These are phyloP conservation scores for Eudyptes chrysolophus DNA, from an alignment of 2,113 vertebrate species.

Conservation along the genomic window DNA sequence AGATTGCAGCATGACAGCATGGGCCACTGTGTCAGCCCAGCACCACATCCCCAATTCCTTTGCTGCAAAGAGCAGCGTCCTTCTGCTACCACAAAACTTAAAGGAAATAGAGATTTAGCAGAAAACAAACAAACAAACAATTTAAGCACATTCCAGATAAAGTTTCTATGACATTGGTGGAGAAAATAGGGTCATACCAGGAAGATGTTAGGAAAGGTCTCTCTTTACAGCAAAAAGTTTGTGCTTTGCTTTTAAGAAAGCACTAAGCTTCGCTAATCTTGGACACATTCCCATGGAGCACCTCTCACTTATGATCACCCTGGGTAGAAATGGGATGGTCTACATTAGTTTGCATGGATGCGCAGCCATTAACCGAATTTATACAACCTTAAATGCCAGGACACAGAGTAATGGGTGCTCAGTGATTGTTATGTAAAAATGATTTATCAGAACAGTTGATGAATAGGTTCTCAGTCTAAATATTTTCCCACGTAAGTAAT, in stretches of 20 bases:
- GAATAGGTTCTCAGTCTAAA: background rate
- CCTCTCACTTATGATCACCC: background rate
- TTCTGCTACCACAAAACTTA: background rate
- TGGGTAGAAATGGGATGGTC: background rate
- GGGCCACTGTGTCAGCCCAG: background rate
- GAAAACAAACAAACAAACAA: background rate
- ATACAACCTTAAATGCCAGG: background rate
- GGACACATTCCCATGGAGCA: background rate
- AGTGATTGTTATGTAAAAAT: background rate
- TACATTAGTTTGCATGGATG: background rate
- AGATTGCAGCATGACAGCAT: rapidly evolving
- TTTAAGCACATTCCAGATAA: background rate
- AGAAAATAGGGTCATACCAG: background rate
- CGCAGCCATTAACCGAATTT: background rate
- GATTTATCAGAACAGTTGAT: background rate
- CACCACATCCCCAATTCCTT: background rate
- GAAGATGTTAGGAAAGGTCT: background rate
- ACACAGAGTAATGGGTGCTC: background rate
- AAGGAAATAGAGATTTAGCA: background rate
- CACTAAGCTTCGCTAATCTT: background rate
- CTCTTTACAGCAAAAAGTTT: background rate
- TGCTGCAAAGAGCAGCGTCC: rapidly evolving
- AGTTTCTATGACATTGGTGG: too few relatives aligned
- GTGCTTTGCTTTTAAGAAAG: background rate
- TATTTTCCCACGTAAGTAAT: background rate